These are phyloP conservation scores for Musca domestica DNA, from an alignment of 1,140 invertebrate genomes.

Conservation along the genomic window DNA sequence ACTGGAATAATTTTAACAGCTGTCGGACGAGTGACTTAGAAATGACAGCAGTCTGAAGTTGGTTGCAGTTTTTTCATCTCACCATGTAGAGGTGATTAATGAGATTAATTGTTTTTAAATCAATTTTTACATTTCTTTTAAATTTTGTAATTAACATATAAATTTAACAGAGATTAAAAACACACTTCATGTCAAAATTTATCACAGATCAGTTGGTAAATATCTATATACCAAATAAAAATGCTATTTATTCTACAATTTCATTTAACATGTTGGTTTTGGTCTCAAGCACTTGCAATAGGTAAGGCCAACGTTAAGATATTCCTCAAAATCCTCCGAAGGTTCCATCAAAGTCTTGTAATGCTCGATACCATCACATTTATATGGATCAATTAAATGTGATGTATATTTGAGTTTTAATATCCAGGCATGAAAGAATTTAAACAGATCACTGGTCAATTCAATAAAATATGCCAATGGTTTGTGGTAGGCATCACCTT, in stretches of 20 bases:
- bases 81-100: no score
- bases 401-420: constrained; percentile 35
- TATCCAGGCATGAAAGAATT: constrained; percentile 33
- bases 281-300: constrained; percentile 38
- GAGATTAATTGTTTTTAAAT: no score
- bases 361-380: constrained; percentile 29
- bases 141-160: no score
- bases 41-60: no score
- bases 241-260: background rate
- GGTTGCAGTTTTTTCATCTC: no score
- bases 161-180: no score
- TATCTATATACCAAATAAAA: no score
- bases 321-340: constrained; percentile 44
- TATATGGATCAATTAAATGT: constrained; percentile 36
- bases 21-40: no score
- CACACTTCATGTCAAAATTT: no score
- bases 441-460: constrained; percentile 39
- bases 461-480: constrained; percentile 41
- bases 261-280: background rate
- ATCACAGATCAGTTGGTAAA: no score
- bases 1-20: no score
- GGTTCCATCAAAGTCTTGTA: constrained; percentile 33
- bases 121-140: no score
- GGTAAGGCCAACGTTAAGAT: constrained; percentile 35
- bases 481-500: constrained; percentile 42